phyloP scores from a whole-genome alignment of 2,888 invertebrate genomes.

The Netelia virgata region DNA sequence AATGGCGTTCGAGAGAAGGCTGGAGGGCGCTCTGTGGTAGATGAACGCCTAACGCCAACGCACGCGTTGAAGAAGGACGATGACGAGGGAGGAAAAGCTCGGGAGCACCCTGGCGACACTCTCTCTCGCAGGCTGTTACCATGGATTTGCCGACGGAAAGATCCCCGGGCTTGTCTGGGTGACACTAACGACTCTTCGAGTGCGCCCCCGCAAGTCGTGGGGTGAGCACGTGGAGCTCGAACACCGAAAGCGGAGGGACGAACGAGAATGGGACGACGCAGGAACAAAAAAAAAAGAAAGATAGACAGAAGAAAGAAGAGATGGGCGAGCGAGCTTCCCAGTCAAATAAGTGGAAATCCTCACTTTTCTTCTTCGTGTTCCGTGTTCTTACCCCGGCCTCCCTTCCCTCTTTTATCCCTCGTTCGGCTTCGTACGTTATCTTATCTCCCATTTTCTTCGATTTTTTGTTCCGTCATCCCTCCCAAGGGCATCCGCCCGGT shows the following conservation, averaged over 20 bases:
- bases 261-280: slow-evolving; percentile 26
- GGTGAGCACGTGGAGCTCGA: slow-evolving; percentile 49
- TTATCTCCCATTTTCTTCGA: slow-evolving; percentile 40
- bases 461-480: slow-evolving; percentile 7
- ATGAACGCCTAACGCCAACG: slow-evolving; percentile 16
- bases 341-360: slow-evolving; percentile 62
- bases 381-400: slow-evolving; percentile 26
- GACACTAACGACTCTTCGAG: slow-evolving; percentile 63
- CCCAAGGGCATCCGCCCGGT: slow-evolving; percentile 77
- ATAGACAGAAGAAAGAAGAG: slow-evolving; percentile 20
- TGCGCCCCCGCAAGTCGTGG: slow-evolving; percentile 28
- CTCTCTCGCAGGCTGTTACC: slow-evolving; percentile 11
- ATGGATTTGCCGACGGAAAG: slow-evolving; percentile 51
- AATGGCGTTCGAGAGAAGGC: slow-evolving; percentile 11
- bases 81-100: slow-evolving; percentile 34
- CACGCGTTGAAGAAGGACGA: slow-evolving; percentile 9
- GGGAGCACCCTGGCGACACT: slow-evolving; percentile 42
- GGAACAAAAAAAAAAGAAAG: not conserved
- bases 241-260: slow-evolving; percentile 2
- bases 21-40: not conserved
- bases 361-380: slow-evolving; percentile 27
- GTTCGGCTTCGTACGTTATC: slow-evolving; percentile 38
- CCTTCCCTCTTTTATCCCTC: slow-evolving; percentile 31
- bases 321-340: slow-evolving; percentile 1
- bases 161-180: slow-evolving; percentile 55